Evolutionary conservation across 1,140 invertebrate genomes (phyloP).

Genomic region (Chionoecetes opilio): DNA sequence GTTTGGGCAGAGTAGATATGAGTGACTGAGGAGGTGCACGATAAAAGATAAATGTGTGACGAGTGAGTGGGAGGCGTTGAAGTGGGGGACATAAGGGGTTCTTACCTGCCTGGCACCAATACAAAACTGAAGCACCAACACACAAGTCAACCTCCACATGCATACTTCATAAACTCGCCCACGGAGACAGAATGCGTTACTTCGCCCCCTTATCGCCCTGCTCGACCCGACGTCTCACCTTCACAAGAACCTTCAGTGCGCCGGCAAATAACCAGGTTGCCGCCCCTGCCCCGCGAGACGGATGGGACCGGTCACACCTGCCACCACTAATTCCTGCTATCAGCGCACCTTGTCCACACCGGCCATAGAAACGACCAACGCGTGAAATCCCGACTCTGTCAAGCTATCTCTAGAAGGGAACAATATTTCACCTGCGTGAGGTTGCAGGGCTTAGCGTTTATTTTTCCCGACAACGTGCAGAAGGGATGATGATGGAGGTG

Average conservation of each 20-base stretch:
- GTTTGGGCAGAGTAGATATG: not conserved
- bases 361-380: conserved; percentile 48
- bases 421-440: conserved; percentile 5
- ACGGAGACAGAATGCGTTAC: not conserved
- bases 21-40: not conserved
- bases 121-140: not conserved
- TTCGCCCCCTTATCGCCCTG: not conserved
- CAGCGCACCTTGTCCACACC: conserved; percentile 59
- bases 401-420: not conserved
- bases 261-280: conserved; percentile 22
- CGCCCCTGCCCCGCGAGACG: not conserved
- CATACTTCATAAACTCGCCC: not conserved
- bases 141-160: not conserved
- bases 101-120: not conserved
- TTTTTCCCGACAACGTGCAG: not conserved
- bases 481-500: not conserved
- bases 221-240: not conserved
- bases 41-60: not conserved
- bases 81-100: not conserved
- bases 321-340: conserved; percentile 54
- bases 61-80: not conserved
- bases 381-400: conserved; percentile 44
- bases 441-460: not conserved
- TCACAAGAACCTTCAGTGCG: not conserved
- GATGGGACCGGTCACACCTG: conserved; percentile 56